Conservation (phyloP, 2,113 vertebrate species). For the Spilogale gracilis region DNA sequence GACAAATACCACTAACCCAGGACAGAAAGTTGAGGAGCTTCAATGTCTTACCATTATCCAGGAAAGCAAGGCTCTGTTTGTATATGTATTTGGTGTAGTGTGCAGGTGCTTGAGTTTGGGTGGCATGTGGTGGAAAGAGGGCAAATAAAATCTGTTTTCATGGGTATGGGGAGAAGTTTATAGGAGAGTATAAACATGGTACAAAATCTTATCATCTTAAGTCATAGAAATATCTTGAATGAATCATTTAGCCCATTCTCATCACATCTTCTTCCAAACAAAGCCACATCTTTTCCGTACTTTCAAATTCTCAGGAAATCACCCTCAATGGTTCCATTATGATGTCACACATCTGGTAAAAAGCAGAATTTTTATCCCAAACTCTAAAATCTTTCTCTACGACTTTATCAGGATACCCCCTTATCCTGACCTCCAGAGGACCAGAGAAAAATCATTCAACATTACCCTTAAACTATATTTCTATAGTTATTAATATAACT, state of each 20-base stretch:
- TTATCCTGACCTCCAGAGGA: neutral
- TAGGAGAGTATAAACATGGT: neutral
- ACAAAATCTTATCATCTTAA: neutral
- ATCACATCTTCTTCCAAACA: neutral
- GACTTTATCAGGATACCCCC: neutral
- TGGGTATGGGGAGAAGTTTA: neutral
- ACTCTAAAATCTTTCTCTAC: slow-evolving; percentile 17
- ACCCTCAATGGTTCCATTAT: neutral
- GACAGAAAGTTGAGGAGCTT: neutral
- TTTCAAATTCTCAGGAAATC: slow-evolving; percentile 46
- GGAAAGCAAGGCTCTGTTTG: neutral
- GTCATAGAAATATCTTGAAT: neutral
- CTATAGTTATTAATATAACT: neutral
- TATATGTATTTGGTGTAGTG: neutral
- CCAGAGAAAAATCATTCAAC: neutral
- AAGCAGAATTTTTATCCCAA: neutral
- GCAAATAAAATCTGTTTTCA: neutral
- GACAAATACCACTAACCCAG: neutral
- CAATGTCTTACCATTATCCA: neutral
- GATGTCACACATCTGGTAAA: neutral
- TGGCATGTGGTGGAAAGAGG: neutral
- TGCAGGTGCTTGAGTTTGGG: neutral
- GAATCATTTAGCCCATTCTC: neutral
- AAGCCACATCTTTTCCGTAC: neutral
- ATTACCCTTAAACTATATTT: neutral